Percentiles rank a stretch among this genome's conserved stretches.
phyloP scores from a whole-genome alignment of 2,888 invertebrate species.

The Ectobius pallidus region DNA sequence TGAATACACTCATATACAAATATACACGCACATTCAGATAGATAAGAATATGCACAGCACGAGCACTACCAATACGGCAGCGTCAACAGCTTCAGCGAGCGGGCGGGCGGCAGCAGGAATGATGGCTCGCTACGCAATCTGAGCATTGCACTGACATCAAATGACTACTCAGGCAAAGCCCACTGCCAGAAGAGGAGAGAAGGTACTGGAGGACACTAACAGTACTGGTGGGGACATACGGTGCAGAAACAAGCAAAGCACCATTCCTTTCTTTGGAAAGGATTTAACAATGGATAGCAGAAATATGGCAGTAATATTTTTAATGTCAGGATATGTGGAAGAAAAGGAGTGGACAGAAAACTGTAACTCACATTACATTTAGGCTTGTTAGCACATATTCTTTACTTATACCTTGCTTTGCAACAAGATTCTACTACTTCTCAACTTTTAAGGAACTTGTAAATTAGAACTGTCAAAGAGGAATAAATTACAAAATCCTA shows the following conservation, averaged over 20 bases:
- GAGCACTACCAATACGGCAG: slow-evolving; percentile 16
- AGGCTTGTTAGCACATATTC: no score
- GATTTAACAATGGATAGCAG: no score
- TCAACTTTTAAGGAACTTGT: no score
- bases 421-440: no score
- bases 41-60: slow-evolving; percentile 18
- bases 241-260: slow-evolving; percentile 40
- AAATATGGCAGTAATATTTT: no score
- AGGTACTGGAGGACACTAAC: neutral
- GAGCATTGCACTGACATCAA: slow-evolving; percentile 12
- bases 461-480: no score
- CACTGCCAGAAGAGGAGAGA: slow-evolving; percentile 3
- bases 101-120: slow-evolving; percentile 23
- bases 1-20: slow-evolving; percentile 14
- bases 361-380: no score
- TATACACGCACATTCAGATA: slow-evolving; percentile 9
- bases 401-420: no score
- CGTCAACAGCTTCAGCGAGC: slow-evolving; percentile 11
- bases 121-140: slow-evolving; percentile 9
- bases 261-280: slow-evolving; percentile 24
- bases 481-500: no score
- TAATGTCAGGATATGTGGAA: no score
- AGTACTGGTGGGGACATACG: slow-evolving; percentile 31
- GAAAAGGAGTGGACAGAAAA: no score
- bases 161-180: slow-evolving; percentile 29